Percentiles rank a stretch among this genome's conserved stretches.
These are phyloP conservation scores for Pseudomugil tenellus DNA, from an alignment of 2,797 vertebrate species.

Conservation along the genomic window DNA sequence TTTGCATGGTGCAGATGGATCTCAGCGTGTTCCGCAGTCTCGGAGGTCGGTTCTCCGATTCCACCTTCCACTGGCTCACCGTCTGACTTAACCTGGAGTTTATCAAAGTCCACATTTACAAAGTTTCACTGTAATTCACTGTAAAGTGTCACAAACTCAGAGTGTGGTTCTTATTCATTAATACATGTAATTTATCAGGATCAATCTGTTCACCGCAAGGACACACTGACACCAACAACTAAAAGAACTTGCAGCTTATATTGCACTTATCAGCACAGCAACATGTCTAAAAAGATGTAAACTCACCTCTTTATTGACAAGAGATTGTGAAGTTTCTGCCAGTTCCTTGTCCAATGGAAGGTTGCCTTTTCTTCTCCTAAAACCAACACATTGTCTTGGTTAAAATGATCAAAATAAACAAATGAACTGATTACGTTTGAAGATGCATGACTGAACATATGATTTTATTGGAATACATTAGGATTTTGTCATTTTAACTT, in stretches of 20 bases:
- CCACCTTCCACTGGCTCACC: conserved; percentile 8
- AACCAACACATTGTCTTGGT: conserved; percentile 17
- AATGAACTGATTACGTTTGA: background rate
- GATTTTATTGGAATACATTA: too few species aligned
- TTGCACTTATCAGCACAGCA: background rate
- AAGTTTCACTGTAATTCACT: conserved; percentile 28
- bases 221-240: background rate
- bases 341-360: background rate
- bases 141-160: too few species aligned
- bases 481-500: too few species aligned
- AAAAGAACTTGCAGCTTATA: background rate
- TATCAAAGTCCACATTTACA: conserved; percentile 33
- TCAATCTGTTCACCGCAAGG: background rate
- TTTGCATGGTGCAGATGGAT: conserved; percentile 10
- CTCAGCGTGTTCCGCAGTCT: conserved; percentile 43
- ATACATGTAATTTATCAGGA: background rate
- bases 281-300: background rate
- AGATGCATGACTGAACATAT: background rate
- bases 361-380: conserved; percentile 53
- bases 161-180: background rate
- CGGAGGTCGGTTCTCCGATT: conserved; percentile 35
- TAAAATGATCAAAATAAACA: background rate
- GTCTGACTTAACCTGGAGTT: conserved; percentile 20
- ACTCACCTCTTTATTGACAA: conserved; percentile 56
- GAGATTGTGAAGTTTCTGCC: conserved; percentile 28